phyloP scores from a whole-genome alignment of 2,113 vertebrate genomes.

The Cyphomyrus discorhynchus region DNA sequence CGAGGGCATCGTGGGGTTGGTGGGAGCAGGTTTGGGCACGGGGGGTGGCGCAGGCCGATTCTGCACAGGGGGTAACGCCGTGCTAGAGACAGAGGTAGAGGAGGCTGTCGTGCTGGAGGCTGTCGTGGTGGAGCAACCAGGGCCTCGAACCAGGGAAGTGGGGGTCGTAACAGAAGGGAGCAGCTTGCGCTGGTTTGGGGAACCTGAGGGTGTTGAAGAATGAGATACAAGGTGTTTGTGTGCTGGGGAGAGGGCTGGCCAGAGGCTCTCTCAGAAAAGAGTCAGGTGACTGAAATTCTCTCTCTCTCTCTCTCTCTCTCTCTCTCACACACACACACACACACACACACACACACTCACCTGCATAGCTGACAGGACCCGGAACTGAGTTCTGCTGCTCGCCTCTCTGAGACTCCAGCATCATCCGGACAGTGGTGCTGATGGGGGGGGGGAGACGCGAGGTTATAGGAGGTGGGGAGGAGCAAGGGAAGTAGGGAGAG shows the following conservation, averaged over 20 bases:
- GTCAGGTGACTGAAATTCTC: background rate
- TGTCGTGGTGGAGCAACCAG: slow-evolving; percentile 52
- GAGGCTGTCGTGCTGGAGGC: slow-evolving; percentile 51
- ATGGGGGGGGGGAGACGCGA: background rate
- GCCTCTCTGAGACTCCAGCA: slow-evolving; percentile 11
- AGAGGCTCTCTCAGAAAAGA: background rate
- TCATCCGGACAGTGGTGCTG: slow-evolving; percentile 7
- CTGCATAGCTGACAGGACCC: background rate
- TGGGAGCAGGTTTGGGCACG: slow-evolving; percentile 50
- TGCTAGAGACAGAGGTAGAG: slow-evolving; percentile 32
- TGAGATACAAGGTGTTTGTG: background rate
- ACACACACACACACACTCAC: background rate
- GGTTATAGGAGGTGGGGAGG: background rate
- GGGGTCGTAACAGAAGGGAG: slow-evolving; percentile 24
- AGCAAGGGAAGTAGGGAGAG: background rate
- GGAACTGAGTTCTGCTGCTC: background rate
- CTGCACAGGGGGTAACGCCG: slow-evolving; percentile 48
- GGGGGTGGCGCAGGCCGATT: slow-evolving; percentile 30
- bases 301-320: too few relatives aligned
- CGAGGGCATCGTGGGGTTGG: slow-evolving; percentile 33
- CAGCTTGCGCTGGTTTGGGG: slow-evolving; percentile 29
- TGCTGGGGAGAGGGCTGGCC: background rate
- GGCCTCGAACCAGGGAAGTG: slow-evolving; percentile 46
- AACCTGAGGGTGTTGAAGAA: slow-evolving; percentile 19
- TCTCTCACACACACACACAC: background rate